Evolutionary conservation across 1,140 invertebrate genomes (phyloP).

Genomic region (Battus philenor): DNA sequence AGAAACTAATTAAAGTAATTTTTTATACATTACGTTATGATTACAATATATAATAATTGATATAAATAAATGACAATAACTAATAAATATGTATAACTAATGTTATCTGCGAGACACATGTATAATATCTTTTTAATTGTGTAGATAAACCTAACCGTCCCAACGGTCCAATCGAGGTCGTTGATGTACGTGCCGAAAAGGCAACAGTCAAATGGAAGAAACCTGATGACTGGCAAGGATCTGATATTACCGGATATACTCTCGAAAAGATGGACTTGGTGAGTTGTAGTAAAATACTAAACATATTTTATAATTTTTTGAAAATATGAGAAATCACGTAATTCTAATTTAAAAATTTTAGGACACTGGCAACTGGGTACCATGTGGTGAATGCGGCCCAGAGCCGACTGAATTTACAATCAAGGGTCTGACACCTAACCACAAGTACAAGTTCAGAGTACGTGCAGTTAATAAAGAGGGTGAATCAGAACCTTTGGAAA

Average conservation of each 20-base stretch:
- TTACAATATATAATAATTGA: neutral
- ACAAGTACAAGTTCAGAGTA: constrained; percentile 98
- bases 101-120: too few relatives aligned
- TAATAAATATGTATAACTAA: too few relatives aligned
- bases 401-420: constrained; percentile 89
- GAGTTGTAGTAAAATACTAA: too few relatives aligned
- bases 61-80: too few relatives aligned
- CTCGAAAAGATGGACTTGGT: constrained; percentile 96
- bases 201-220: constrained; percentile 97
- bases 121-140: constrained; percentile 22
- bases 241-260: constrained; percentile 95
- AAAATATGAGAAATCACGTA: too few relatives aligned
- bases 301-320: too few relatives aligned
- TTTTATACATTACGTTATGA: constrained; percentile 18
- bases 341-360: constrained; percentile 18
- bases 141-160: constrained; percentile 90
- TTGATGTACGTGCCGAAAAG: constrained; percentile 92
- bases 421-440: constrained; percentile 95
- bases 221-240: constrained; percentile 95
- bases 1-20: constrained; percentile 7
- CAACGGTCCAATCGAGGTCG: constrained; percentile 89
- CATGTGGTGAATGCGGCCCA: constrained; percentile 92
- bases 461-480: constrained; percentile 99
- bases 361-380: constrained; percentile 94
- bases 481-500: constrained; percentile 96